A percentile compares a stretch with the other conserved stretches of the same genome.
These are phyloP conservation scores for Leucophora obtusa DNA, from an alignment of 2,888 invertebrate species.

Conservation along the genomic window DNA sequence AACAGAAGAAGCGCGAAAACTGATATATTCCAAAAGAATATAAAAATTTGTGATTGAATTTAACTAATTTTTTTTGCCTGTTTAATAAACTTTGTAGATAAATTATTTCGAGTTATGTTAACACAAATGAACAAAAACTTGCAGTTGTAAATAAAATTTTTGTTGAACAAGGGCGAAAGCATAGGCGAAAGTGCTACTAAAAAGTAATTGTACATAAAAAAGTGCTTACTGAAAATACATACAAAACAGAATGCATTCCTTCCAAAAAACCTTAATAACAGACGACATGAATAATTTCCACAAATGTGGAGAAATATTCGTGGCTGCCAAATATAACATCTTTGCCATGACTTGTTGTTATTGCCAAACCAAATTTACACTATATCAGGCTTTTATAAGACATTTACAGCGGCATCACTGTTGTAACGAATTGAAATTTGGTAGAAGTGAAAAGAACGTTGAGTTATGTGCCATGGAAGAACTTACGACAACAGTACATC, in stretches of 20 bases:
- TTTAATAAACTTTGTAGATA: too few relatives aligned
- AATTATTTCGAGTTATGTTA: too few relatives aligned
- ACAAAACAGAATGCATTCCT: conserved; percentile 62
- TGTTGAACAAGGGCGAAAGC: too few relatives aligned
- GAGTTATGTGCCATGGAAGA: conserved; percentile 69
- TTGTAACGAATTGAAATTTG: conserved; percentile 65
- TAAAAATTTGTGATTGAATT: too few relatives aligned
- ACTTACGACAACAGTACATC: conserved; percentile 58
- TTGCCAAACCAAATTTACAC: conserved; percentile 65
- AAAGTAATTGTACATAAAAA: too few relatives aligned
- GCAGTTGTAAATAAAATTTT: too few relatives aligned
- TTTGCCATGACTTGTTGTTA: conserved; percentile 67
- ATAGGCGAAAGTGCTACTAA: too few relatives aligned
- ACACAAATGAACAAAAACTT: too few relatives aligned
- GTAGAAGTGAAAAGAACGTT: conserved; percentile 11
- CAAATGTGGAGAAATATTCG: conserved; percentile 70
- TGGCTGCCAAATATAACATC: conserved; percentile 65
- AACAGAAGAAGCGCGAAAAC: too few relatives aligned
- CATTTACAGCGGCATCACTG: conserved; percentile 68
- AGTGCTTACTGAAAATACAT: too few relatives aligned
- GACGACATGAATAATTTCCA: conserved; percentile 59
- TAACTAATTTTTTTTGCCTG: too few relatives aligned
- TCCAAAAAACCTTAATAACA: neutral
- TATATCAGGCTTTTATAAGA: conserved; percentile 65
- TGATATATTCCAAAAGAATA: too few relatives aligned